Evolutionary conservation across 1,140 invertebrate genomes (phyloP).

Genomic region (Proctacanthus coquilletti): DNA sequence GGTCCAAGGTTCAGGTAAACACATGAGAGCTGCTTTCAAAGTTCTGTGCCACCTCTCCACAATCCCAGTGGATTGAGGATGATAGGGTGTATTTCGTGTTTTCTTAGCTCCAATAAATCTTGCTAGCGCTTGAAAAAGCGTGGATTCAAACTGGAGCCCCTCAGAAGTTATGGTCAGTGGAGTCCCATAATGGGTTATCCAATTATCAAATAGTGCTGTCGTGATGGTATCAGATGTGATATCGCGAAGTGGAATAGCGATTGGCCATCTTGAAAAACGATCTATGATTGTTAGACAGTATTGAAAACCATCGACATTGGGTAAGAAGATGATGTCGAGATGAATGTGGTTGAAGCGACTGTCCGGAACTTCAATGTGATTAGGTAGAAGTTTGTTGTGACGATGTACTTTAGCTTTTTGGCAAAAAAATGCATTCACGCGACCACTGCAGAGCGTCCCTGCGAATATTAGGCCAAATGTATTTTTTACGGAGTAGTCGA

Average conservation of each 20-base stretch:
- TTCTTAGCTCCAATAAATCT: slow-evolving; percentile 14
- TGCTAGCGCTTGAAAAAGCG: too few relatives aligned
- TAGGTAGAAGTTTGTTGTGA: neutral
- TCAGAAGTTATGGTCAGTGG: slow-evolving; percentile 18
- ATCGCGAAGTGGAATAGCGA: slow-evolving; percentile 20
- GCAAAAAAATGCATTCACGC: slow-evolving; percentile 12
- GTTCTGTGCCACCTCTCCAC: slow-evolving; percentile 26
- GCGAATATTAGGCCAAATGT: slow-evolving; percentile 12
- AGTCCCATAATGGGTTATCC: slow-evolving; percentile 21
- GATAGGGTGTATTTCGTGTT: slow-evolving; percentile 23
- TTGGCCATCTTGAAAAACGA: too few relatives aligned
- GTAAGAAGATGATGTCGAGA: slow-evolving; percentile 21
- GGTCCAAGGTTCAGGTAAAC: too few relatives aligned
- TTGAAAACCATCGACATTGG: slow-evolving; percentile 12
- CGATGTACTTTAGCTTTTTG: slow-evolving; percentile 18
- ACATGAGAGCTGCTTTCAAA: slow-evolving; percentile 24
- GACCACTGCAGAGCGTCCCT: slow-evolving; percentile 9
- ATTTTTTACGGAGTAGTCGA: slow-evolving; percentile 6
- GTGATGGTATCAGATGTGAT: slow-evolving; percentile 11
- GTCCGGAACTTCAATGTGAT: neutral
- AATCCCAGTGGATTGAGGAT: slow-evolving; percentile 24
- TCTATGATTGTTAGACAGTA: slow-evolving; percentile 29
- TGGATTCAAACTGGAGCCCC: too few relatives aligned
- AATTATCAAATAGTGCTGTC: slow-evolving; percentile 15
- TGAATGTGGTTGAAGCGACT: slow-evolving; percentile 14